A percentile compares a stretch with the other conserved stretches of the same genome.
phyloP scores from a whole-genome alignment of 2,797 vertebrate genomes.

The Setipinna tenuifilis region DNA sequence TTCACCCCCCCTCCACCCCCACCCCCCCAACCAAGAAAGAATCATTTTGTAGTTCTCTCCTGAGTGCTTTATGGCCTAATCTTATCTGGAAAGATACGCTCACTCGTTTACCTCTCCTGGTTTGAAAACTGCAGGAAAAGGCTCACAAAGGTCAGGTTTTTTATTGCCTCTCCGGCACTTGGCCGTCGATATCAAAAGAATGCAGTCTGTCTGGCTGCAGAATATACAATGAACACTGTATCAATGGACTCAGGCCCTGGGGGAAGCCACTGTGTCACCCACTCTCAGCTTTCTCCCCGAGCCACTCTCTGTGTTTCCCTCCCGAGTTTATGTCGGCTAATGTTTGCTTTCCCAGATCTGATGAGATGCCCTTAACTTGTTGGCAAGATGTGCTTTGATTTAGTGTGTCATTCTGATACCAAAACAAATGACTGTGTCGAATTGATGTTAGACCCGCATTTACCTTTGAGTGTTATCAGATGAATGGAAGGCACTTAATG shows the following conservation, averaged over 20 bases:
- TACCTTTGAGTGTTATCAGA: neutral
- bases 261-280: neutral
- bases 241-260: slow-evolving; percentile 5
- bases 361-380: slow-evolving; percentile 6
- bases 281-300: neutral
- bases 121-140: slow-evolving; percentile 37
- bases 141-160: slow-evolving; percentile 55
- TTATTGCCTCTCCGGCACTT: slow-evolving; percentile 51
- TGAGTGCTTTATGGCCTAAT: slow-evolving; percentile 47
- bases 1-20: slow-evolving; percentile 13
- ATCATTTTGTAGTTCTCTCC: slow-evolving; percentile 35
- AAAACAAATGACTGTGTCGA: neutral
- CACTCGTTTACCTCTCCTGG: slow-evolving; percentile 40
- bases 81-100: slow-evolving; percentile 54
- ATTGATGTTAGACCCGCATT: neutral
- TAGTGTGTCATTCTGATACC: neutral
- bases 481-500: neutral
- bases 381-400: neutral
- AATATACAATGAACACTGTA: slow-evolving; percentile 19
- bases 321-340: neutral
- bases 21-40: neutral
- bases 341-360: neutral
- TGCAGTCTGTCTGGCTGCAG: slow-evolving; percentile 36
- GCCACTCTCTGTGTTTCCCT: neutral
- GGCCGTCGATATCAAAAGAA: slow-evolving; percentile 49